A percentile compares a stretch with the other conserved stretches of the same genome.
Conservation (phyloP, 2,797 vertebrate species). For the Graptemys geographica region DNA sequence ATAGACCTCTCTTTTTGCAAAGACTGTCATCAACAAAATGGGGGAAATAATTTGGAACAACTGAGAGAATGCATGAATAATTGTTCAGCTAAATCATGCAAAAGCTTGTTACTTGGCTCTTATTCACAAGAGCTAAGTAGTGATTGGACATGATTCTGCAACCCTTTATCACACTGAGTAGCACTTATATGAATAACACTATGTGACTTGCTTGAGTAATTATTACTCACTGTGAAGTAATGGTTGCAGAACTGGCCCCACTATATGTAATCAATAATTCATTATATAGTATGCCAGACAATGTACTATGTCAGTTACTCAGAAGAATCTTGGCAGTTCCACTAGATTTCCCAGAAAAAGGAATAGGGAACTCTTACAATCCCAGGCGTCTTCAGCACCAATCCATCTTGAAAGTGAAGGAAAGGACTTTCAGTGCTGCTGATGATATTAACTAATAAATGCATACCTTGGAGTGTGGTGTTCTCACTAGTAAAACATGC, state of each 20-base stretch:
- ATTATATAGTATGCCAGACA: background rate
- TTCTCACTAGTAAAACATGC: conserved; percentile 49
- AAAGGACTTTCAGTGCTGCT: background rate
- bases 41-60: background rate
- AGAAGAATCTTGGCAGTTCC: background rate
- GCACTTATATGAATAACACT: background rate
- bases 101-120: background rate
- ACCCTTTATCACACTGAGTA: background rate
- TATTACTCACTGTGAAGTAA: background rate
- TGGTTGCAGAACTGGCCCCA: background rate
- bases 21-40: background rate
- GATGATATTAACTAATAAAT: conserved; percentile 38
- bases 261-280: background rate
- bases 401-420: conserved; percentile 1
- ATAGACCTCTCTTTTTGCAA: background rate
- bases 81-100: background rate
- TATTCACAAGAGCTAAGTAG: background rate
- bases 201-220: background rate
- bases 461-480: background rate
- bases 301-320: background rate
- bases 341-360: background rate
- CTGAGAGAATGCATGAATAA: background rate
- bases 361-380: background rate
- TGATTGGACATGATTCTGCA: background rate
- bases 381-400: background rate